Evolutionary conservation across 2,797 vertebrate species (phyloP).

Genomic region (Lepus townsendii): DNA sequence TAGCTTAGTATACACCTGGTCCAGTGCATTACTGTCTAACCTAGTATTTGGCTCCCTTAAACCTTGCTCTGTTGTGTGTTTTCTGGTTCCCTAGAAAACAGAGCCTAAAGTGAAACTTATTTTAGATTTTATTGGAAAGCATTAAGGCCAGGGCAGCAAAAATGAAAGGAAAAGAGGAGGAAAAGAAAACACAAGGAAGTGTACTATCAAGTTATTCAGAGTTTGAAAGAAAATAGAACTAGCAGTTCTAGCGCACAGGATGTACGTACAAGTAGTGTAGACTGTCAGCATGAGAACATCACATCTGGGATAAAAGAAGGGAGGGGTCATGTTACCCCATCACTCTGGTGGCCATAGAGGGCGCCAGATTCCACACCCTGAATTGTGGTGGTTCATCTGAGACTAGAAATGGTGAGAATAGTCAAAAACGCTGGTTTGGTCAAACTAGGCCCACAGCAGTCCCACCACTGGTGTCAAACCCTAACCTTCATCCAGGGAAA

Average conservation of each 20-base stretch:
- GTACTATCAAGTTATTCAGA: conserved; percentile 5
- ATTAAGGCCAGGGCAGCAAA: background rate
- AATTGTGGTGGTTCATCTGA: background rate
- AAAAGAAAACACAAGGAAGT: background rate
- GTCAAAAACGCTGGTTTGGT: background rate
- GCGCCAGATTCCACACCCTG: background rate
- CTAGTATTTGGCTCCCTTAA: conserved; percentile 33
- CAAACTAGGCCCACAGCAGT: background rate
- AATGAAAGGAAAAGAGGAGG: background rate
- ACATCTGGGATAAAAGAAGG: background rate
- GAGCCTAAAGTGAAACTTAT: conserved; percentile 17
- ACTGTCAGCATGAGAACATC: background rate
- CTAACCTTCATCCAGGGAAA: background rate
- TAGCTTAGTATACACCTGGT: background rate
- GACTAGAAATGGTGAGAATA: background rate
- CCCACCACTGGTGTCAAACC: background rate
- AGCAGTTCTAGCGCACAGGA: background rate
- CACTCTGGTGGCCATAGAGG: background rate
- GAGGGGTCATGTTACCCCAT: conserved; percentile 10
- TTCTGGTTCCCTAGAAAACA: conserved; percentile 47
- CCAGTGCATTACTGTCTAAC: background rate
- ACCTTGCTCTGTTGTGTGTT: background rate
- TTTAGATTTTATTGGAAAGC: conserved; percentile 44
- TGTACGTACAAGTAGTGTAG: background rate
- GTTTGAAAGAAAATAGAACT: conserved; percentile 28